Percentiles rank a stretch among this genome's conserved stretches.
phyloP scores from a whole-genome alignment of 1,140 invertebrate species.

The Bemisia tabaci region DNA sequence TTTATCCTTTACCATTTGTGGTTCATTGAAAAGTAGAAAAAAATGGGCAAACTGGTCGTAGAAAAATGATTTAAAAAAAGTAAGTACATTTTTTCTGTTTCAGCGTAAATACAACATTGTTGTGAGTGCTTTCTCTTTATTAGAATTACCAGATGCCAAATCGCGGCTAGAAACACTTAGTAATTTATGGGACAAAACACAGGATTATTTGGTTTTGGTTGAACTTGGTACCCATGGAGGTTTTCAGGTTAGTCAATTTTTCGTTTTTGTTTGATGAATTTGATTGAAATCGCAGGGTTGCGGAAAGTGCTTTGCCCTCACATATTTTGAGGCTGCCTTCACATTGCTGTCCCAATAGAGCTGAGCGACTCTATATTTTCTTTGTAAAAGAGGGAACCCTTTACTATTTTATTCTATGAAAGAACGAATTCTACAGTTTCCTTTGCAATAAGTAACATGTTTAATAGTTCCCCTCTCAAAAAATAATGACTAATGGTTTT shows the following conservation, averaged over 20 bases:
- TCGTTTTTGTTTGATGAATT: neutral
- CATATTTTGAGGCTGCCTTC: no score
- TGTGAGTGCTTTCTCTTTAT: slow-evolving; percentile 60
- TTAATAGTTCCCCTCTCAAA: no score
- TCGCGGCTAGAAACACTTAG: slow-evolving; percentile 52
- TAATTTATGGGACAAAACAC: slow-evolving; percentile 75
- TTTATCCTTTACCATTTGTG: neutral
- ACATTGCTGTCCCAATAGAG: no score
- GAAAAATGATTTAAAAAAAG: no score
- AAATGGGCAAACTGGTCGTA: no score
- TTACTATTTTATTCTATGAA: neutral
- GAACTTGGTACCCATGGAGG: slow-evolving; percentile 72
- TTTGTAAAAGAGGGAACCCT: no score
- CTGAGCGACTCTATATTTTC: no score
- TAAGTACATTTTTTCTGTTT: no score
- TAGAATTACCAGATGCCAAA: slow-evolving; percentile 56
- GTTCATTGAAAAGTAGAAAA: no score
- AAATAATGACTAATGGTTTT: no score
- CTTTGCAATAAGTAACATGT: no score
- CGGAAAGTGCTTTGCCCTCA: no score
- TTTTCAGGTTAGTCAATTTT: slow-evolving; percentile 40
- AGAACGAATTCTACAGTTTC: neutral
- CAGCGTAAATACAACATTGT: slow-evolving; percentile 64
- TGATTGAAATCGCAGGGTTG: neutral
- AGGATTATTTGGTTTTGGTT: slow-evolving; percentile 64